A percentile compares a stretch with the other conserved stretches of the same genome.
These are phyloP conservation scores for Lochmaea crataegi DNA, from an alignment of 2,888 invertebrate genomes.

Conservation along the genomic window DNA sequence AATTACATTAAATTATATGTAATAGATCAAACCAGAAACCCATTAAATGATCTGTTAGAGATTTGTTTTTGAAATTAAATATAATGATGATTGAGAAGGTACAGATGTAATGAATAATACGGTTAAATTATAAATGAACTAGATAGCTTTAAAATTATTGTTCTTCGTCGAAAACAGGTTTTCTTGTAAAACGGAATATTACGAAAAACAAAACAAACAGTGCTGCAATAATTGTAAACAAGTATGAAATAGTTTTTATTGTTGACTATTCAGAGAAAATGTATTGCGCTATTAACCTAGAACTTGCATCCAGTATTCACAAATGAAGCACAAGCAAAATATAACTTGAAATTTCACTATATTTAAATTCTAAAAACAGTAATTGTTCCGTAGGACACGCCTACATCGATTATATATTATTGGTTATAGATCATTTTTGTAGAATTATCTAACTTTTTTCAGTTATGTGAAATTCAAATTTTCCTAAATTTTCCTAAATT, in stretches of 20 bases:
- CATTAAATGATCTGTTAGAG: not conserved
- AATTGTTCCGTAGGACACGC: too few relatives aligned
- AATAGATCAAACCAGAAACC: not conserved
- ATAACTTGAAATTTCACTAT: not conserved
- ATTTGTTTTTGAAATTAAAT: not conserved
- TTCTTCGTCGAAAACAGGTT: not conserved
- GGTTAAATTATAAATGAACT: constrained; percentile 7
- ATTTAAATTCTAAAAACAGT: too few relatives aligned
- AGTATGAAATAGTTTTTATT: constrained; percentile 1
- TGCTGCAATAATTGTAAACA: not conserved
- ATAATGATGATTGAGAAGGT: not conserved
- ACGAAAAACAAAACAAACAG: not conserved
- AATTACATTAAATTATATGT: not conserved
- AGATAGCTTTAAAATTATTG: not conserved
- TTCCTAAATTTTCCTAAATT: too few relatives aligned
- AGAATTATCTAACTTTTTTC: too few relatives aligned
- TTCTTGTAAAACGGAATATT: not conserved
- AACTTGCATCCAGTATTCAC: not conserved
- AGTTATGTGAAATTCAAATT: too few relatives aligned
- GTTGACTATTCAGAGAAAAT: not conserved
- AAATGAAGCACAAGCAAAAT: not conserved
- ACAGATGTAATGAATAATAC: constrained; percentile 2
- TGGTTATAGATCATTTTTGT: too few relatives aligned
- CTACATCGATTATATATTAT: too few relatives aligned
- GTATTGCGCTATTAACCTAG: not conserved